phyloP scores from a whole-genome alignment of 2,888 invertebrate species.

The Oxytorus armatus region DNA sequence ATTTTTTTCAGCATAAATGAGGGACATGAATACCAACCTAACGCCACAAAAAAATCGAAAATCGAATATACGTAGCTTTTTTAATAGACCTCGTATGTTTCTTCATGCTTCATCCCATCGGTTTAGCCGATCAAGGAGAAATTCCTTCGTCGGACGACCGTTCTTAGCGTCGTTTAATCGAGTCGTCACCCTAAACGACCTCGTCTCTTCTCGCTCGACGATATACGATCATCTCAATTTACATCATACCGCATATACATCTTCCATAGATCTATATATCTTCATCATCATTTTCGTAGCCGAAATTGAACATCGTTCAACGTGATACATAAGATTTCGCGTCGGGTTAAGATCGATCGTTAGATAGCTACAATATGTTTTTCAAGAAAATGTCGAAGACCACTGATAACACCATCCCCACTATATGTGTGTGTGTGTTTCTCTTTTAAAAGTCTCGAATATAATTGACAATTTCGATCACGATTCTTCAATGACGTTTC shows the following conservation, averaged over 20 bases:
- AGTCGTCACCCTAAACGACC: slow-evolving; percentile 50
- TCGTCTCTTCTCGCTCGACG: slow-evolving; percentile 35
- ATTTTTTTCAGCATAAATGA: no score
- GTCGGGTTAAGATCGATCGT: slow-evolving; percentile 27
- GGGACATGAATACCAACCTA: no score
- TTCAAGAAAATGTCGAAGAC: slow-evolving; percentile 4
- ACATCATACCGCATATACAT: slow-evolving; percentile 7
- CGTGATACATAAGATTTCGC: slow-evolving; percentile 17
- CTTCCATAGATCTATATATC: not conserved
- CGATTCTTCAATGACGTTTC: slow-evolving; percentile 40
- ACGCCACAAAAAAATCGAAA: no score
- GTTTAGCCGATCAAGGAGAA: slow-evolving; percentile 47
- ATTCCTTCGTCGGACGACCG: slow-evolving; percentile 48
- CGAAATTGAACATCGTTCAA: slow-evolving; percentile 7
- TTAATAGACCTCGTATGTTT: no score
- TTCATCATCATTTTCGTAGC: slow-evolving; percentile 18
- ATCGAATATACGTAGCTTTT: no score
- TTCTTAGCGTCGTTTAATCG: slow-evolving; percentile 55
- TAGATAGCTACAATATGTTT: not conserved
- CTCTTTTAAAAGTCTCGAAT: not conserved
- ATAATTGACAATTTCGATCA: slow-evolving; percentile 60
- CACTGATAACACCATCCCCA: not conserved
- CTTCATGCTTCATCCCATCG: slow-evolving; percentile 20
- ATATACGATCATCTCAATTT: slow-evolving; percentile 35
- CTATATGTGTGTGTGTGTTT: not conserved